phyloP scores from a whole-genome alignment of 1,140 invertebrate genomes.

The Atta colombica region DNA sequence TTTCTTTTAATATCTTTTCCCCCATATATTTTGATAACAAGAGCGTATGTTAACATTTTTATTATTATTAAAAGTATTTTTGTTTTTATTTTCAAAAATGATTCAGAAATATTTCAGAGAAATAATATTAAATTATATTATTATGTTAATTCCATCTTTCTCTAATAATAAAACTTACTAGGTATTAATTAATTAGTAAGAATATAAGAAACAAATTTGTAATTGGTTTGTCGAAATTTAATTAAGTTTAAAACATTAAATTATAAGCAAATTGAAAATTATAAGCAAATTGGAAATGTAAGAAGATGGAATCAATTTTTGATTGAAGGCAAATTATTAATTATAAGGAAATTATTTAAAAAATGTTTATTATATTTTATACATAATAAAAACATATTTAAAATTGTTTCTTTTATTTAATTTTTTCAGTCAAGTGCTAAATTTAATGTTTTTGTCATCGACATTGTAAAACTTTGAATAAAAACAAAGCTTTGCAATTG shows the following conservation, averaged over 20 bases:
- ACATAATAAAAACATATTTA: background rate
- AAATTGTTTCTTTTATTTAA: background rate
- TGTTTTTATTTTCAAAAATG: background rate
- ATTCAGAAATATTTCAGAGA: background rate
- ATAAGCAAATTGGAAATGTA: background rate
- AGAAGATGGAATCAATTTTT: background rate
- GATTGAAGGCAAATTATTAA: background rate
- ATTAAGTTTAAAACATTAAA: background rate
- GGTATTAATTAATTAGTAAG: background rate
- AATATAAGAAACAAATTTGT: background rate
- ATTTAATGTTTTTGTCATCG: background rate
- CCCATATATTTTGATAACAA: background rate
- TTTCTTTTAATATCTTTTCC: conserved; percentile 16
- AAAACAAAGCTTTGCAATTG: background rate
- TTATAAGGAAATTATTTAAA: conserved; percentile 1
- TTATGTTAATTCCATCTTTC: background rate
- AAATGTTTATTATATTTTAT: background rate
- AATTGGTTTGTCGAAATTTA: background rate
- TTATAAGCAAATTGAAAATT: background rate
- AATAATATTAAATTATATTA: background rate
- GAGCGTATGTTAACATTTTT: background rate
- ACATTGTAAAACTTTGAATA: background rate
- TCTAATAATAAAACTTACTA: background rate
- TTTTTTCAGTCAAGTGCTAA: background rate
- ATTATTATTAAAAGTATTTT: background rate